Conservation (phyloP, 2,113 vertebrate genomes). For the Paedocypris sp. region DNA sequence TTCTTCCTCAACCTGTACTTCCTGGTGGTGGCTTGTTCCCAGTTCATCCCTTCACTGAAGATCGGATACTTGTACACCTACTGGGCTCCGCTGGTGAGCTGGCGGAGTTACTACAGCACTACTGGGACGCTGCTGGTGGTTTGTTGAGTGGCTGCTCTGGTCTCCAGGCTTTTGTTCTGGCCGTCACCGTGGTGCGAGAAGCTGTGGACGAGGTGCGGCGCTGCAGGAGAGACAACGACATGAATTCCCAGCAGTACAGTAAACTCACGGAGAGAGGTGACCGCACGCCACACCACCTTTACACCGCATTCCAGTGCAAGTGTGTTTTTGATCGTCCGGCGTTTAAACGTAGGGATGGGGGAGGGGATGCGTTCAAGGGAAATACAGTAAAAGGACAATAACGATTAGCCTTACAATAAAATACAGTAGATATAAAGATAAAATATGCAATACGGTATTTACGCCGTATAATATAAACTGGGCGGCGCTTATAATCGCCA, state of each 20-base stretch:
- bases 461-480: too few species aligned
- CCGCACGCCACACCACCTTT: too few species aligned
- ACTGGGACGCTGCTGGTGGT: neutral
- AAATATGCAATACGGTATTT: too few species aligned
- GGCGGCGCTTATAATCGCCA: too few species aligned
- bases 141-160: constrained; percentile 3
- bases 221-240: constrained; percentile 88
- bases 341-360: too few species aligned
- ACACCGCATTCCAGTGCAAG: too few species aligned
- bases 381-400: too few species aligned
- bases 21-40: constrained; percentile 90
- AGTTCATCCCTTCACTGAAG: constrained; percentile 87
- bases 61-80: constrained; percentile 98
- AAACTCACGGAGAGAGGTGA: constrained; percentile 91
- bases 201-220: constrained; percentile 87
- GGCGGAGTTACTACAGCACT: too few species aligned
- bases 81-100: constrained; percentile 94
- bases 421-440: too few species aligned
- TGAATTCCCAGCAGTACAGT: constrained; percentile 95
- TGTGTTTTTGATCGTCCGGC: too few species aligned
- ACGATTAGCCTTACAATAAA: too few species aligned
- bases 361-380: too few species aligned
- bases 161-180: constrained; percentile 80
- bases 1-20: constrained; percentile 99
- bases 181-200: constrained; percentile 85